Evolutionary conservation across 2,113 vertebrate species (phyloP), one percentile per base, ranked within the genome.

Genomic region (Sinosuthora webbiana): DNA sequence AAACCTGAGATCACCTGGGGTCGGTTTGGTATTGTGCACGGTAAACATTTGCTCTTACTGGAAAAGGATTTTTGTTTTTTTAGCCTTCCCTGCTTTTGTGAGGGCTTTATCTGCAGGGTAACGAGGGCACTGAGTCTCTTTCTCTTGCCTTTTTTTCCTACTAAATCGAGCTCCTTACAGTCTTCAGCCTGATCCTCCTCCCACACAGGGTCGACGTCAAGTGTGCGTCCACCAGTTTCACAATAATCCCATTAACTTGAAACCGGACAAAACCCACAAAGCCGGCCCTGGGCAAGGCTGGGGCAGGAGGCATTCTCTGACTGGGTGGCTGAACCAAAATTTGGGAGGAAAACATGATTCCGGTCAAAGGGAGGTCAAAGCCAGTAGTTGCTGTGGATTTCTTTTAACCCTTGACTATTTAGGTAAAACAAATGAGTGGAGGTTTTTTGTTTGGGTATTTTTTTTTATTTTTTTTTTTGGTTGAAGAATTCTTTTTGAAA

Each of bases 41-140:
- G 89, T 13, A 95, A 97, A 95, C 84, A 94, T 91, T 94, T 91
- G 81, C 42, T 64, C 57, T 82, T 5, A 4, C n/a, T 53, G 71
- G 21, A 63, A 42, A 74, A 81, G 60, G 73, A 30, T 53, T 45
- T n/a, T 35, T 59, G 47, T 50, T 23, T 39, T 39, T 39, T 39
- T 39, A 11, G 82, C 53, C 56, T 71, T 25, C 56, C 9, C 41
- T 25, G 84, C 62, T 82, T 95, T 87, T 65, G 70, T 62, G 77
- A 67, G 42, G 0, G 2, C 59, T 83, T 80, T 67, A 47, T 87
- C 67, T 15, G 52, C 6, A 0, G 24, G n/a, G 19, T 44, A 55
- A 77, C 4, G 59, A 95, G 86, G 63, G 44, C 35, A 31, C 55
- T 7, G 64, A 44, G 59, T 17, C 78, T 17, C 78, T 75, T 81